Conservation (phyloP, 2,797 vertebrate species). For the Fratercula arctica region DNA sequence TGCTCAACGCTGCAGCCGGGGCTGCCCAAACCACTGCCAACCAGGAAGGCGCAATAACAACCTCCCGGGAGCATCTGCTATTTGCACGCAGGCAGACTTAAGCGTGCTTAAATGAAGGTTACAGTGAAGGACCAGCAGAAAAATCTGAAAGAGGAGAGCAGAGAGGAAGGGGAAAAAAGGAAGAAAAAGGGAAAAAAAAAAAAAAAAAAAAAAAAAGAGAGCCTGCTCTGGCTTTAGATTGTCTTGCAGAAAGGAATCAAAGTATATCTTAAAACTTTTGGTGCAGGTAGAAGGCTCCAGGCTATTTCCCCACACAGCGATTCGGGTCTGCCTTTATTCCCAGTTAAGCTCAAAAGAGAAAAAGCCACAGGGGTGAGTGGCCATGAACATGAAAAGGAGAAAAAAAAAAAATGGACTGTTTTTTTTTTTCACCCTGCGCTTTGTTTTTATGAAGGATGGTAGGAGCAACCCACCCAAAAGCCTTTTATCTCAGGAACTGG, state of each 20-base stretch:
- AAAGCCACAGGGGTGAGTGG: not conserved
- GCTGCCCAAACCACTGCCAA: not conserved
- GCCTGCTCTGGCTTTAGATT: not conserved
- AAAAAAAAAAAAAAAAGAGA: not conserved
- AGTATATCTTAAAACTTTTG: not conserved
- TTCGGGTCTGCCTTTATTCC: not conserved
- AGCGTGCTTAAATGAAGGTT: not conserved
- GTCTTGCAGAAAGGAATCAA: not conserved
- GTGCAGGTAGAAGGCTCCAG: not conserved
- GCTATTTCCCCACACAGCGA: not conserved
- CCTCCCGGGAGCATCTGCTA: not conserved
- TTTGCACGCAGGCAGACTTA: not conserved
- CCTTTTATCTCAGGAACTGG: conserved; percentile 36
- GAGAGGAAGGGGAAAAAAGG: not conserved
- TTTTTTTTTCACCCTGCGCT: not conserved
- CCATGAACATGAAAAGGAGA: not conserved
- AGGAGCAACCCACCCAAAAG: not conserved
- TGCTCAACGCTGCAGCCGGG: not conserved
- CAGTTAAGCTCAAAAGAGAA: conserved; percentile 1
- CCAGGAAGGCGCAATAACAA: not conserved
- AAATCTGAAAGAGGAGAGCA: not conserved
- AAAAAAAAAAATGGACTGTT: not conserved
- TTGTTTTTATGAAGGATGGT: not conserved
- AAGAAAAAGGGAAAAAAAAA: not conserved
- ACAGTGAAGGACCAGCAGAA: not conserved